These are phyloP conservation scores for Jacana jacana DNA, from an alignment of 2,113 vertebrate species.

Conservation along the genomic window DNA sequence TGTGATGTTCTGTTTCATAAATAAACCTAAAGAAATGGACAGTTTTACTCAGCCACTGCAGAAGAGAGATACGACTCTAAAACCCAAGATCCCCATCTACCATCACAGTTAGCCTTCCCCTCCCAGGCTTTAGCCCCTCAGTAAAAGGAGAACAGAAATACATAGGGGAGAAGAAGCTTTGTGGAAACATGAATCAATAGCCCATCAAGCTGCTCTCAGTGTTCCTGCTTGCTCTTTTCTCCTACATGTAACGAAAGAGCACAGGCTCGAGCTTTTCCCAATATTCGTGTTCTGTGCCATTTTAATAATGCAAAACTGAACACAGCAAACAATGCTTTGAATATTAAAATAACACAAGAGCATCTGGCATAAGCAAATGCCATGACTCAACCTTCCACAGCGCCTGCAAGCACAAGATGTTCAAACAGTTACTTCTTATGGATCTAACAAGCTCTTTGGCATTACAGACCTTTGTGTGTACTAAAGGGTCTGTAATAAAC, in stretches of 20 bases:
- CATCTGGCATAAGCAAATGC: neutral
- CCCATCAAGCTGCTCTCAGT: neutral
- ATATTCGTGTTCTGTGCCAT: neutral
- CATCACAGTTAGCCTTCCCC: neutral
- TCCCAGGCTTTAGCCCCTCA: neutral
- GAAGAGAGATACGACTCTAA: neutral
- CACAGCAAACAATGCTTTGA: neutral
- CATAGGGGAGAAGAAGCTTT: neutral
- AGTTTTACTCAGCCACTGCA: neutral
- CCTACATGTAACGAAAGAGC: neutral
- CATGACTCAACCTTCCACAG: neutral
- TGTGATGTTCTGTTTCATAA: slow-evolving; percentile 99
- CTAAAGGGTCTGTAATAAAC: neutral
- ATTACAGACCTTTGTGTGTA: neutral
- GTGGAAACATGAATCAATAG: neutral
- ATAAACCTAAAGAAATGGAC: slow-evolving; percentile 87
- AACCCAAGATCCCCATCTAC: neutral
- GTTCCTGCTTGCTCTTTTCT: neutral
- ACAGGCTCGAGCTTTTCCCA: neutral
- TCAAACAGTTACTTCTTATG: neutral
- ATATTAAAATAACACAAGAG: neutral
- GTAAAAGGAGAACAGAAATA: neutral
- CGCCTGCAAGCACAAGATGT: neutral
- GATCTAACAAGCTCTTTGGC: neutral
- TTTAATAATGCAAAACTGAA: neutral